Evolutionary conservation across 2,797 vertebrate species (phyloP).

Genomic region (Sebastes nivosus): DNA sequence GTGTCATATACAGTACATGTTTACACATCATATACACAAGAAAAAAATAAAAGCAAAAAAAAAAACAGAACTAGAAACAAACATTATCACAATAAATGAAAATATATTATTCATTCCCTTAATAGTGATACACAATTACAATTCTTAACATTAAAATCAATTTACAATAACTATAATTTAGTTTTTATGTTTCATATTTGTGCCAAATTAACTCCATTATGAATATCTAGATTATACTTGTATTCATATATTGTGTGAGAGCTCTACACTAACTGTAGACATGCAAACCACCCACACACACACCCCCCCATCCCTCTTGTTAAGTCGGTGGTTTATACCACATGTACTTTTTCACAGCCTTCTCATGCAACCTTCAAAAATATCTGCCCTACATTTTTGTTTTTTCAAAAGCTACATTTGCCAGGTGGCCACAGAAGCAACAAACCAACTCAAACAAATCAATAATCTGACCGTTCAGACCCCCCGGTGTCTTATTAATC

Average conservation of each 20-base stretch:
- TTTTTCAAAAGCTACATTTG: not conserved
- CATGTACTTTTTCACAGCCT: no score
- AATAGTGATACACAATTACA: not conserved
- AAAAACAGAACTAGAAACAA: not conserved
- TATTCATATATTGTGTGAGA: not conserved
- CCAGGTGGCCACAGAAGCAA: not conserved
- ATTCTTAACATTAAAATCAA: not conserved
- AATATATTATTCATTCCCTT: not conserved
- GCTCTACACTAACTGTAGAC: not conserved
- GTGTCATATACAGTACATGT: not conserved
- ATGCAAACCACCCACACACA: not conserved
- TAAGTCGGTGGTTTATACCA: not conserved
- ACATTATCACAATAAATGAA: not conserved
- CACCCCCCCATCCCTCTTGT: accelerated
- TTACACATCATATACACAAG: not conserved
- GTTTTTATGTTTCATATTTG: not conserved
- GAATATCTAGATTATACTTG: not conserved
- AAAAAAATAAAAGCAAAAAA: not conserved
- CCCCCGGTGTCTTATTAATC: not conserved
- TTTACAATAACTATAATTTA: not conserved
- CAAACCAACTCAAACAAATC: not conserved
- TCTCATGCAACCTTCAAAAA: no score
- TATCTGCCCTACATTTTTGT: not conserved
- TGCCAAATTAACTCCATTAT: not conserved
- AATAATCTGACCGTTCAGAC: not conserved